Conservation (phyloP, 2,113 vertebrate genomes). For the Mastomys coucha region DNA sequence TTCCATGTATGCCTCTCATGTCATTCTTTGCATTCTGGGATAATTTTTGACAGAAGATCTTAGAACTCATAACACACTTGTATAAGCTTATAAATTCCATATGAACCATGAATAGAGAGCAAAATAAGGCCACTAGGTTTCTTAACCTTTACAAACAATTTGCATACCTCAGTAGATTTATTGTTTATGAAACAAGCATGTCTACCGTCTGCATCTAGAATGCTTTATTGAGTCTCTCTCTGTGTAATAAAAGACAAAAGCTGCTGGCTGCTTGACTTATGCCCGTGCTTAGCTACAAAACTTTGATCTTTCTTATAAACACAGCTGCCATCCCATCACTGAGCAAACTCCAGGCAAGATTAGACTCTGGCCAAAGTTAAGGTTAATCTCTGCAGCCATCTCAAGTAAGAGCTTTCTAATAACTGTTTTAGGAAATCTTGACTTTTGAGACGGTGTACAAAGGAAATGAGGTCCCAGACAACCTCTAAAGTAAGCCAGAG, state of each 20-base stretch:
- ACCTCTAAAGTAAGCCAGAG: constrained; percentile 52
- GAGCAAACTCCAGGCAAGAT: constrained; percentile 65
- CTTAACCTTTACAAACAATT: constrained; percentile 63
- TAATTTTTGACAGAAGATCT: constrained; percentile 76
- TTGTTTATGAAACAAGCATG: constrained; percentile 58
- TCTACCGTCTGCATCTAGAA: constrained; percentile 47
- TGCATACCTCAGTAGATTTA: constrained; percentile 48
- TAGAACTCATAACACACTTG: constrained; percentile 73
- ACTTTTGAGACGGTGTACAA: constrained; percentile 62
- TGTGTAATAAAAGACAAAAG: constrained; percentile 68
- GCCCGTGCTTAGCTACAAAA: constrained; percentile 63
- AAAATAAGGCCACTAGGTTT: constrained; percentile 72
- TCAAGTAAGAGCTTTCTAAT: constrained; percentile 71
- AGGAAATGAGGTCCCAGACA: constrained; percentile 53
- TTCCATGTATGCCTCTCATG: constrained; percentile 78
- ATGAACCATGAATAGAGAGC: background rate
- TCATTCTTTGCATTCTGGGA: constrained; percentile 74
- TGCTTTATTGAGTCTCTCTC: constrained; percentile 53
- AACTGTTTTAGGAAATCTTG: constrained; percentile 73
- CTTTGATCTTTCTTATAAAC: constrained; percentile 74
- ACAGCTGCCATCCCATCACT: constrained; percentile 60
- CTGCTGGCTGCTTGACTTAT: constrained; percentile 67
- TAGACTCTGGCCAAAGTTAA: constrained; percentile 64
- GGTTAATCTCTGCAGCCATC: constrained; percentile 69
- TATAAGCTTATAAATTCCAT: constrained; percentile 72